Evolutionary conservation across 2,113 vertebrate genomes (phyloP), one percentile per base, ranked within the genome.

Genomic region (Stegastes partitus): DNA sequence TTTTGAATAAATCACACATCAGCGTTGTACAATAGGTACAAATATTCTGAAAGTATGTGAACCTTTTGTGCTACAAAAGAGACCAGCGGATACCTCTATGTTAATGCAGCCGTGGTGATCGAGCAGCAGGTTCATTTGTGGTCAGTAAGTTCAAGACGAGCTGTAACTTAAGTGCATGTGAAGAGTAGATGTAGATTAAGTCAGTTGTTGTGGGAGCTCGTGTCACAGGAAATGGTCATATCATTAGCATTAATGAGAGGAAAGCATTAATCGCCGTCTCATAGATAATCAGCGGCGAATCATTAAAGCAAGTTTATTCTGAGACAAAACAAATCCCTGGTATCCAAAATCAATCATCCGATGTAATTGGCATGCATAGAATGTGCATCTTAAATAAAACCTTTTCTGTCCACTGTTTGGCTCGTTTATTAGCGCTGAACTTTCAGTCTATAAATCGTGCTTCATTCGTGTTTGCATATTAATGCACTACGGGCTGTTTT

Each of bases 181-280:
- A 54, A 11, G 34, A 62, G 26, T 37, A 22, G 51, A 55, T 70
- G 50, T 6, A 28, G 6, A 58, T 50, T 5, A 54, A 65, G n/a
- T 53, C 10, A 58, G 2, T 68, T 51, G 50, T 57, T 26, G 10
- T 61, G 21, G 51, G 25, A 65, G 25, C 49, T 16, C 0, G 7
- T 82, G 59, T 80, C 59, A 68, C 21, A 23, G 9, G 31, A 74
- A 78, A 42, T 2, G 1, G 50, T 73, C 0, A 1, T 18, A 68
- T 11, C 21, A 50, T 23, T 83, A 61, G 26, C 22, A 44, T 31
- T 68, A 63, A 75, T 75, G 26, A 76, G 50, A 71, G 5, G 19
- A 57, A 25, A 56, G 34, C 39, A 69, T 73, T 54, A n/a, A 73
- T 67, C 57, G 63, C 21, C 70, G 51, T 44, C 15, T 18, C 25